These are phyloP conservation scores for Cyprinella venusta DNA, from an alignment of 2,797 vertebrate species.

Conservation along the genomic window DNA sequence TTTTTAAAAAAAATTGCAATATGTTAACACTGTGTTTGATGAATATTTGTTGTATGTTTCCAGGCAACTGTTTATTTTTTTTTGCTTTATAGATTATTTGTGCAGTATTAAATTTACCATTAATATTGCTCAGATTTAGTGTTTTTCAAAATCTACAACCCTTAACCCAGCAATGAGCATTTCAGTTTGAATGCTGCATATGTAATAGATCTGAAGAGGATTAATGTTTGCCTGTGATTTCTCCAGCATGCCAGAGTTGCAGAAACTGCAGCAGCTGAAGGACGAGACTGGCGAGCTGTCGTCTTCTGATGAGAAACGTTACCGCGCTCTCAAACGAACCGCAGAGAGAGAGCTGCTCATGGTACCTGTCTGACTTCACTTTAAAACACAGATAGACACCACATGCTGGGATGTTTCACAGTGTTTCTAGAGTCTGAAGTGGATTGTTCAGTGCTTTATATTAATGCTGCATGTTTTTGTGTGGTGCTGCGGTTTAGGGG, in stretches of 20 bases:
- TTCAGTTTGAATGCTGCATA: neutral
- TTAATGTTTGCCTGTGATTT: slow-evolving; percentile 39
- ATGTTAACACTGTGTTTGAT: neutral
- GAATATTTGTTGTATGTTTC: too few relatives aligned
- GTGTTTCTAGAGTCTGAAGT: neutral
- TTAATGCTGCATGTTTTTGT: neutral
- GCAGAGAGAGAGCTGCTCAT: slow-evolving; percentile 96
- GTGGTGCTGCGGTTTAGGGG: neutral
- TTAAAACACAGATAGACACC: slow-evolving; percentile 7
- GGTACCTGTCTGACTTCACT: slow-evolving; percentile 72
- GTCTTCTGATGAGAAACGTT: slow-evolving; percentile 96
- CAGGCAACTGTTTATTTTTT: neutral
- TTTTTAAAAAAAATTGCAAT: neutral
- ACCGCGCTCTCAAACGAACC: slow-evolving; percentile 93
- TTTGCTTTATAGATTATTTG: neutral
- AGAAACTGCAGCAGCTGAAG: slow-evolving; percentile 98
- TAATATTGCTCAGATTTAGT: neutral
- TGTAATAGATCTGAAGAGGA: neutral
- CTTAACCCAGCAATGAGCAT: too few relatives aligned
- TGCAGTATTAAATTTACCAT: neutral
- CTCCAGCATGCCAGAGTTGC: slow-evolving; percentile 94
- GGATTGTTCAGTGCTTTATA: neutral
- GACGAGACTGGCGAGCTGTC: slow-evolving; percentile 98
- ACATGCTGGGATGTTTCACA: neutral
- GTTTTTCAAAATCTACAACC: neutral